These are phyloP conservation scores for Pantala flavescens DNA, from an alignment of 1,140 invertebrate species.

Conservation along the genomic window DNA sequence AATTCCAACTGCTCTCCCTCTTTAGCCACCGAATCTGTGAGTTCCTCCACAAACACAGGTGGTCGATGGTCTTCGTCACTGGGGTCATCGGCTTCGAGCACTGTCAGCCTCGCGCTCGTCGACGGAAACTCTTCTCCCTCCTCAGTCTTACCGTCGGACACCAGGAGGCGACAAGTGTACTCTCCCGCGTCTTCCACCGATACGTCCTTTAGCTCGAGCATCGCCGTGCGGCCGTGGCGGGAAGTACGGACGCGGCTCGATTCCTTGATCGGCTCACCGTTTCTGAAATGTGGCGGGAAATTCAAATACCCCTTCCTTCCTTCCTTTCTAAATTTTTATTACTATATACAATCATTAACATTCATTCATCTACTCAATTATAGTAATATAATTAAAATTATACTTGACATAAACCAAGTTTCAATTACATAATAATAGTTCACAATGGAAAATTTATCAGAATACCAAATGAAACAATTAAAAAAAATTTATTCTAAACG, in stretches of 20 bases:
- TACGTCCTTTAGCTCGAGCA: constrained; percentile 42
- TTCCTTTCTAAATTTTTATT: too few species aligned
- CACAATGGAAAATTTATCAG: too few species aligned
- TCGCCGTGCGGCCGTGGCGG: constrained; percentile 35
- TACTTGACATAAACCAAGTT: too few species aligned
- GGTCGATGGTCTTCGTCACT: constrained; percentile 30
- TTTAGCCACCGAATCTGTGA: constrained; percentile 37
- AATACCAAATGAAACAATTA: too few species aligned
- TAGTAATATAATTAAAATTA: too few species aligned
- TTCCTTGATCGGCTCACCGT: constrained; percentile 39
- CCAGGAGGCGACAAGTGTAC: constrained; percentile 49
- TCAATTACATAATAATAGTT: too few species aligned
- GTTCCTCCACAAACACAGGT: constrained; percentile 38
- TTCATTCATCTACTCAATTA: too few species aligned
- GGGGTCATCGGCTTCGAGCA: constrained; percentile 26
- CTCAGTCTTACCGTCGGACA: neutral
- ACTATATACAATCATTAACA: too few species aligned
- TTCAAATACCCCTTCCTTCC: neutral
- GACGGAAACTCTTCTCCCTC: neutral
- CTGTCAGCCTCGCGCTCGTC: constrained; percentile 22
- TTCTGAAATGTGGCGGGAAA: constrained; percentile 22
- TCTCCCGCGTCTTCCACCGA: constrained; percentile 42
- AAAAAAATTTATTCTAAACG: too few species aligned
- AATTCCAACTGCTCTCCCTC: constrained; percentile 52
- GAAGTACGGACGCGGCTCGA: constrained; percentile 31